Evolutionary conservation across 2,888 invertebrate genomes (phyloP).

Genomic region (Gymnocheta viridis): DNA sequence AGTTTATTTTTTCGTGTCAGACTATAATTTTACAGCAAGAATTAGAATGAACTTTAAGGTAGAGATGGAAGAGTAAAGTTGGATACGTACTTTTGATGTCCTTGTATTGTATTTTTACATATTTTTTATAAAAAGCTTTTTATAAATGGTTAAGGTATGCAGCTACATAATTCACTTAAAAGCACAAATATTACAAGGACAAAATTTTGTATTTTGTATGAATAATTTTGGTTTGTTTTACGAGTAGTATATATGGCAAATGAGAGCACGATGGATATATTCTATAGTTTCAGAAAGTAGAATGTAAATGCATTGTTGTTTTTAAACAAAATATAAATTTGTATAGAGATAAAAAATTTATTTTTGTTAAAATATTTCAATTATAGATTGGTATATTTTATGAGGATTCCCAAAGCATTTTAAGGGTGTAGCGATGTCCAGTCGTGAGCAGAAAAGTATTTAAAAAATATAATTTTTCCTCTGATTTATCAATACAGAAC

Average conservation of each 20-base stretch:
- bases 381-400: too few relatives aligned
- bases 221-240: not conserved
- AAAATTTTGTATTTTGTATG: not conserved
- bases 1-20: slow-evolving; percentile 40
- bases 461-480: too few relatives aligned
- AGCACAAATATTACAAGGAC: not conserved
- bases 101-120: not conserved
- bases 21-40: slow-evolving; percentile 50
- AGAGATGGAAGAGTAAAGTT: not conserved
- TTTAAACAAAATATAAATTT: too few relatives aligned
- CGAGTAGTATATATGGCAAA: not conserved
- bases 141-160: not conserved
- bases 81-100: not conserved
- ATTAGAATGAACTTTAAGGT: slow-evolving; percentile 13
- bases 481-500: too few relatives aligned
- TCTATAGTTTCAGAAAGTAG: too few relatives aligned
- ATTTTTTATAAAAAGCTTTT: not conserved
- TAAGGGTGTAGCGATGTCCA: too few relatives aligned
- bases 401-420: too few relatives aligned
- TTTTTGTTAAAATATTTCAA: too few relatives aligned
- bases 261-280: not conserved
- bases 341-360: too few relatives aligned
- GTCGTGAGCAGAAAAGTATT: too few relatives aligned
- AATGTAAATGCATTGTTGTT: too few relatives aligned
- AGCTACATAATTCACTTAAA: not conserved